Conservation (phyloP, 2,113 vertebrate species). For the Brachypteracias leptosomus region DNA sequence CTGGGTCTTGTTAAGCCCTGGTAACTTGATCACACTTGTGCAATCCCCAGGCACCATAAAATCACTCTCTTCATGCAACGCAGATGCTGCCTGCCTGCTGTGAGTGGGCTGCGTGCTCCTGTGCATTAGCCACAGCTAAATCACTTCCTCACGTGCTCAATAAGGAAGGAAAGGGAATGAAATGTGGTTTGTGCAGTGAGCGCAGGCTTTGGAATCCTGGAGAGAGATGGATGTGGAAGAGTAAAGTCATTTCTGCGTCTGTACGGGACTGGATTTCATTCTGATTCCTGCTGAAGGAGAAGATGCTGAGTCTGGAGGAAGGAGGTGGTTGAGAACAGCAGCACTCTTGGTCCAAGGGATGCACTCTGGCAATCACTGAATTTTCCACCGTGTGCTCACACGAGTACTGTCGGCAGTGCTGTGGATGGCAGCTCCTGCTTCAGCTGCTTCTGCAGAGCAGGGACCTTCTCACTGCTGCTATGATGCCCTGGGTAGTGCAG, state of each 20-base stretch:
- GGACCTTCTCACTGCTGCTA: neutral
- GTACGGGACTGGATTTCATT: neutral
- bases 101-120: neutral
- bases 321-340: neutral
- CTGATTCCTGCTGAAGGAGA: neutral
- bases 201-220: neutral
- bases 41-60: neutral
- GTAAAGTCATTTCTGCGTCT: neutral
- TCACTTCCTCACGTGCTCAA: neutral
- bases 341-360: neutral
- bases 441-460: neutral
- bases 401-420: neutral
- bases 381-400: neutral
- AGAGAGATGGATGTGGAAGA: neutral
- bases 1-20: neutral
- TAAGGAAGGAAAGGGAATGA: neutral
- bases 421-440: neutral
- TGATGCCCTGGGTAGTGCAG: neutral
- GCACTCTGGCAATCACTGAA: neutral
- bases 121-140: neutral
- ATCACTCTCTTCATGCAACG: neutral
- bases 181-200: neutral
- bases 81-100: neutral
- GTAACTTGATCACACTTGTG: neutral
- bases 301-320: neutral